Evolutionary conservation across 2,797 vertebrate genomes (phyloP).

Genomic region (Chromobotia macracanthus): DNA sequence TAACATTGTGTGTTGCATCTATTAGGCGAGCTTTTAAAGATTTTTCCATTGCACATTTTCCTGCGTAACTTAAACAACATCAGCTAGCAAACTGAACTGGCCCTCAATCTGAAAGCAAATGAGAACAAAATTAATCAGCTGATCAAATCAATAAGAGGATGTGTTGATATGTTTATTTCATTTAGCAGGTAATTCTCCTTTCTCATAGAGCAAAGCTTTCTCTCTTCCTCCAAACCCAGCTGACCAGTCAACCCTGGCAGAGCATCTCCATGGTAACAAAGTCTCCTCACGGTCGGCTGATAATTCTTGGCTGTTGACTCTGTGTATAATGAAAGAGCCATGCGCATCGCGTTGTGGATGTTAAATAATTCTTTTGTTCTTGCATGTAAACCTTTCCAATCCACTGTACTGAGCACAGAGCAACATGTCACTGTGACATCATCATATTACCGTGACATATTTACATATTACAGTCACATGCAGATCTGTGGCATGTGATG

Average conservation of each 20-base stretch:
- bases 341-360: slow-evolving; percentile 56
- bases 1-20: slow-evolving; percentile 41
- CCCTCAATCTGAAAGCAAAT: slow-evolving; percentile 32
- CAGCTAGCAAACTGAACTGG: slow-evolving; percentile 25
- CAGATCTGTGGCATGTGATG: slow-evolving; percentile 52
- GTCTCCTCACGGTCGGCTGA: slow-evolving; percentile 50
- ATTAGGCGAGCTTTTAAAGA: slow-evolving; percentile 16
- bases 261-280: slow-evolving; percentile 50
- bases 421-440: slow-evolving; percentile 56
- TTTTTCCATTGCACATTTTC: slow-evolving; percentile 4
- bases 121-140: slow-evolving; percentile 14
- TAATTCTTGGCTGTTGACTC: slow-evolving; percentile 65
- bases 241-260: slow-evolving; percentile 29
- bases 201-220: slow-evolving; percentile 9
- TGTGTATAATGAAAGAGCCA: slow-evolving; percentile 53
- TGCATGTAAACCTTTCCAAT: slow-evolving; percentile 29
- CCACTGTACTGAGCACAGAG: slow-evolving; percentile 48
- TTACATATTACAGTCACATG: slow-evolving; percentile 55
- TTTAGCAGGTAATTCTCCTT: slow-evolving; percentile 31
- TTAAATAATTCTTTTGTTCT: slow-evolving; percentile 49
- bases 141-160: slow-evolving; percentile 42
- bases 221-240: slow-evolving; percentile 43
- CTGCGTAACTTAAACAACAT: slow-evolving; percentile 21
- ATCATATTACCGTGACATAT: slow-evolving; percentile 52
- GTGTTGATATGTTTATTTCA: slow-evolving; percentile 34